phyloP scores from a whole-genome alignment of 2,113 vertebrate genomes.

The Eublepharis macularius region DNA sequence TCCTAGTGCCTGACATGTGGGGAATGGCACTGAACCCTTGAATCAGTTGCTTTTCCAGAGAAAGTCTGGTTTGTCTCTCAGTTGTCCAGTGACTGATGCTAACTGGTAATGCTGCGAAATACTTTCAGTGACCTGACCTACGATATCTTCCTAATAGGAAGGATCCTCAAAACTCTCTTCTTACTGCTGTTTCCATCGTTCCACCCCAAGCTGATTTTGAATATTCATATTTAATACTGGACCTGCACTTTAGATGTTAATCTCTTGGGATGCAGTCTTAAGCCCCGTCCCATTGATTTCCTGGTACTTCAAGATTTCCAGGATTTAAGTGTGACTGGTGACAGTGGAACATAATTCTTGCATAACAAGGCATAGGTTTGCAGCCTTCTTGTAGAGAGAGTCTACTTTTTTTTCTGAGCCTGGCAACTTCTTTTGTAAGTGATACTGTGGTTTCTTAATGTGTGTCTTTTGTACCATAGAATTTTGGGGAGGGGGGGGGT shows the following conservation, averaged over 20 bases:
- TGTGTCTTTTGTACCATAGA: conserved; percentile 32
- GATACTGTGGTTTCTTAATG: conserved; percentile 17
- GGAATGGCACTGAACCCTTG: conserved; percentile 4
- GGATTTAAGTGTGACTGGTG: conserved; percentile 5
- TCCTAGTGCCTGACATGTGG: conserved; percentile 37
- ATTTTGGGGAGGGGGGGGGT: conserved; percentile 22
- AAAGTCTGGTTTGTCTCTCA: background rate
- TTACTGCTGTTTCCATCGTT: conserved; percentile 5
- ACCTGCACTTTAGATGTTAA: conserved; percentile 1
- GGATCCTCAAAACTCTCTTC: conserved; percentile 15
- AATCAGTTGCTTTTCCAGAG: conserved; percentile 30
- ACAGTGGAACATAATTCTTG: background rate
- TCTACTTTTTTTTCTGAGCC: conserved; percentile 31
- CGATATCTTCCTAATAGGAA: conserved; percentile 6
- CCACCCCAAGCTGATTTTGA: conserved; percentile 6
- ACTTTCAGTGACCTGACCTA: background rate
- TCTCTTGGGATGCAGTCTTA: conserved; percentile 16
- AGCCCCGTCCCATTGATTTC: conserved; percentile 14
- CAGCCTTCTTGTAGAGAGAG: conserved; percentile 24
- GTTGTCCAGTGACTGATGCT: background rate
- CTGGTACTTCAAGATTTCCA: conserved; percentile 14
- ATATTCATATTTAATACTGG: conserved; percentile 9
- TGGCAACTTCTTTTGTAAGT: conserved; percentile 27
- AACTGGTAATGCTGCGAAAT: background rate
- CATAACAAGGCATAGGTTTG: conserved; percentile 13